These are phyloP conservation scores for Genyomyrus donnyi DNA, from an alignment of 2,113 vertebrate species.

Conservation along the genomic window DNA sequence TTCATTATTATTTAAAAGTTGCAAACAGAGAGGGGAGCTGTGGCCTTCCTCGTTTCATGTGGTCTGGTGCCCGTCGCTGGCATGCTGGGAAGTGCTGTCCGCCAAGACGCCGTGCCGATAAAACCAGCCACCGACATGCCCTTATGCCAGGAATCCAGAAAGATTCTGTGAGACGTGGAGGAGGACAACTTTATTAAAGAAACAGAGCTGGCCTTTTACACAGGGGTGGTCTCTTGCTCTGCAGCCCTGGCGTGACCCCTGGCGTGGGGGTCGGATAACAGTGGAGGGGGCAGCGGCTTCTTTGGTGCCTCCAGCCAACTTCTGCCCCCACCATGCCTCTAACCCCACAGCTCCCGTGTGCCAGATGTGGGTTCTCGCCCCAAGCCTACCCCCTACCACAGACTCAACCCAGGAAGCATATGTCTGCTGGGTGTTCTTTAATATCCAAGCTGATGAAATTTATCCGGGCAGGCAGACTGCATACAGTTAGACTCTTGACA, in stretches of 20 bases:
- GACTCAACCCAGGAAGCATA: neutral
- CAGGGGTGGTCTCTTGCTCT: neutral
- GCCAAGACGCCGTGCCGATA: neutral
- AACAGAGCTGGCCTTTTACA: neutral
- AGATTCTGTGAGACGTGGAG: neutral
- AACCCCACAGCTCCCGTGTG: neutral
- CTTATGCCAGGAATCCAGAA: neutral
- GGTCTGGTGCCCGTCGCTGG: neutral
- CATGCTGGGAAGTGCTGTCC: neutral
- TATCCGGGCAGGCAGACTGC: neutral
- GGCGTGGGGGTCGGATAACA: neutral
- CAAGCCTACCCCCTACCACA: neutral
- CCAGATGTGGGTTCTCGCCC: neutral
- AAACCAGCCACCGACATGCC: neutral
- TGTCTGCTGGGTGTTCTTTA: neutral
- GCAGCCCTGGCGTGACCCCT: neutral
- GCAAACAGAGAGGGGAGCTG: neutral
- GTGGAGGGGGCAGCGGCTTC: neutral
- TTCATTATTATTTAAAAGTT: neutral
- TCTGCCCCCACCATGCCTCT: neutral
- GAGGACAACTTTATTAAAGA: neutral
- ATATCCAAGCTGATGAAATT: neutral
- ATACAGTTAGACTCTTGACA: neutral
- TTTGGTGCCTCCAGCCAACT: neutral
- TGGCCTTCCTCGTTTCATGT: neutral